Percentiles rank a stretch among this genome's conserved stretches.
phyloP scores from a whole-genome alignment of 2,113 vertebrate species.

The Atherinomorus stipes region DNA sequence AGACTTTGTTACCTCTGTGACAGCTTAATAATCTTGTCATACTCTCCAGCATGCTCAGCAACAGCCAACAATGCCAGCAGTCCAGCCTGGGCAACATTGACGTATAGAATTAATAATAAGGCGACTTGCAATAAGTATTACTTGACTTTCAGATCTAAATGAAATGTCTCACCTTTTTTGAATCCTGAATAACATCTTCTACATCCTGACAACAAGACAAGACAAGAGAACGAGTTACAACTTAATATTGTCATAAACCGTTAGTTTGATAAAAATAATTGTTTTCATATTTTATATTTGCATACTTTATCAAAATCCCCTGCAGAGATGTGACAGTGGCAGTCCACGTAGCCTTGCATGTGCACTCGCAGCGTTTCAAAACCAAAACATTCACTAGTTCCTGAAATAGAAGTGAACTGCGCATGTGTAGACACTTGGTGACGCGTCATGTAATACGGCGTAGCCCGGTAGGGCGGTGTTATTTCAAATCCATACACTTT shows the following conservation, averaged over 20 bases:
- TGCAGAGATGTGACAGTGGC: constrained; percentile 84
- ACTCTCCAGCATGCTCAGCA: constrained; percentile 90
- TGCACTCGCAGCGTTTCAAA: constrained; percentile 2
- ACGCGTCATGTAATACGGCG: neutral
- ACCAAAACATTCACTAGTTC: constrained; percentile 34
- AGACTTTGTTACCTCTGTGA: constrained; percentile 84
- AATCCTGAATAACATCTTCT: constrained; percentile 85
- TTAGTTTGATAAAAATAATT: no score
- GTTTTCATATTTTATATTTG: no score
- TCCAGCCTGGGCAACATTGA: constrained; percentile 80
- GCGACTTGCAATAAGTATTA: neutral
- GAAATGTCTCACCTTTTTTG: constrained; percentile 82
- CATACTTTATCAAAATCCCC: constrained; percentile 79
- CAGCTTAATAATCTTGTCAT: constrained; percentile 90
- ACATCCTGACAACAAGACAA: constrained; percentile 85
- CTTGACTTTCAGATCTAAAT: neutral
- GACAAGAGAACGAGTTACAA: neutral
- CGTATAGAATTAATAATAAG: neutral
- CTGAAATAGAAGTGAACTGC: neutral
- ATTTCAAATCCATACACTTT: neutral
- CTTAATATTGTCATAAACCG: no score
- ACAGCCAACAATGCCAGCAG: constrained; percentile 89
- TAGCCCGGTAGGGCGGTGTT: constrained; percentile 21
- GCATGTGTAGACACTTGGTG: constrained; percentile 22
- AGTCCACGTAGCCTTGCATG: constrained; percentile 80